phyloP scores from a whole-genome alignment of 2,888 invertebrate genomes.

The Dastarcus helophoroides region DNA sequence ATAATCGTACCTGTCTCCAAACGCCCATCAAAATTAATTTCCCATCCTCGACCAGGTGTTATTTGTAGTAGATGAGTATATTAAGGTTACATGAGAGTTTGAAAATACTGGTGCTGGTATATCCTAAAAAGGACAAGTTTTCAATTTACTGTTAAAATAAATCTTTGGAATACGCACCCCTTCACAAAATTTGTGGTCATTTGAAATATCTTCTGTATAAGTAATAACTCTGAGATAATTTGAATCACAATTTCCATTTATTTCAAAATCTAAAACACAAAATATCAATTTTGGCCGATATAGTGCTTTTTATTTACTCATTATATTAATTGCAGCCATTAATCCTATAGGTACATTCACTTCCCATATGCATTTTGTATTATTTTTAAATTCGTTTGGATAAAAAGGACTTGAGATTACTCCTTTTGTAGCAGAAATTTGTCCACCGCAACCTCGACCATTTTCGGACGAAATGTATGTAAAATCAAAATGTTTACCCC shows the following conservation, averaged over 20 bases:
- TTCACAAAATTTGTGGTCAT: conserved; percentile 34
- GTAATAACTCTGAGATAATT: conserved; percentile 51
- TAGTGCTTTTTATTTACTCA: conserved; percentile 32
- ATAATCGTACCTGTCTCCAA: too few relatives aligned
- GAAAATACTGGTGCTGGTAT: too few relatives aligned
- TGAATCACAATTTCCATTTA: conserved; percentile 45
- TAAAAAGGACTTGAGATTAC: conserved; percentile 57
- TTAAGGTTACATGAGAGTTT: too few relatives aligned
- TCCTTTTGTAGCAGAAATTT: conserved; percentile 50
- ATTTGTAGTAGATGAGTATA: too few relatives aligned
- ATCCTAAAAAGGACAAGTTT: too few relatives aligned
- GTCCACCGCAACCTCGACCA: conserved; percentile 59
- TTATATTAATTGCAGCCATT: conserved; percentile 41
- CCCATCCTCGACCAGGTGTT: too few relatives aligned
- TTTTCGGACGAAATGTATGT: conserved; percentile 48
- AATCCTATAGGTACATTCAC: conserved; percentile 48
- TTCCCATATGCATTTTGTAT: conserved; percentile 51
- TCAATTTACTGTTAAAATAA: too few relatives aligned
- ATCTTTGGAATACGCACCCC: too few relatives aligned
- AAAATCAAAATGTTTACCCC: too few relatives aligned
- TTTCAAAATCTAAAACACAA: conserved; percentile 46
- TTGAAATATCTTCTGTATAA: conserved; percentile 18
- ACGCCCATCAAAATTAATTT: too few relatives aligned
- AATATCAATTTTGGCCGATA: conserved; percentile 5
- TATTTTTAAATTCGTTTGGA: conserved; percentile 47